Conservation (phyloP, 2,888 invertebrate species). For the Plagodis dolabraria region DNA sequence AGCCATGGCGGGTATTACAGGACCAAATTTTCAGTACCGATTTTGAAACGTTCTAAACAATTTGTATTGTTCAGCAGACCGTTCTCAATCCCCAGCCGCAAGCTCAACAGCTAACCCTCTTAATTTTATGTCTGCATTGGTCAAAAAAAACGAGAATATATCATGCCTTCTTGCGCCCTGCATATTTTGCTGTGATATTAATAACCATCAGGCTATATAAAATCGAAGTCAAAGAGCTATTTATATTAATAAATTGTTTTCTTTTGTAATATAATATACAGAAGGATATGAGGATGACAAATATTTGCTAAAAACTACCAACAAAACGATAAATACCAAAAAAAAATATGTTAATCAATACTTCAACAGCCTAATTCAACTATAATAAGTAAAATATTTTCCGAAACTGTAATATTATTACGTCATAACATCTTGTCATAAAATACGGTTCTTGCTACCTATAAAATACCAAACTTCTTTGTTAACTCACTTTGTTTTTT, state of each 20-base stretch:
- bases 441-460: not conserved
- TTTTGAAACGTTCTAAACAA: slow-evolving; percentile 43
- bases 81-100: slow-evolving; percentile 55
- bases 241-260: too few species aligned
- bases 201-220: too few species aligned
- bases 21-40: slow-evolving; percentile 32
- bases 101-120: slow-evolving; percentile 60
- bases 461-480: not conserved
- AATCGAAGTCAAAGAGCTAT: too few species aligned
- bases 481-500: not conserved
- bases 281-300: too few species aligned
- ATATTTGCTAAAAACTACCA: too few species aligned
- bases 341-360: not conserved
- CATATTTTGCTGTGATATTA: not conserved
- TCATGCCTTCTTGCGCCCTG: not conserved
- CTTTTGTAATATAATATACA: too few species aligned
- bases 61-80: slow-evolving; percentile 61
- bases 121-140: slow-evolving; percentile 36
- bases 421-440: not conserved
- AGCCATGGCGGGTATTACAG: slow-evolving; percentile 5
- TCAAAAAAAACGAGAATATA: slow-evolving; percentile 20
- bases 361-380: not conserved
- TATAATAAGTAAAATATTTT: not conserved
- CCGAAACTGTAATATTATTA: not conserved
- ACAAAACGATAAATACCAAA: too few species aligned